Conservation (phyloP, 2,888 invertebrate species). For the Ryuthela nishihirai region DNA sequence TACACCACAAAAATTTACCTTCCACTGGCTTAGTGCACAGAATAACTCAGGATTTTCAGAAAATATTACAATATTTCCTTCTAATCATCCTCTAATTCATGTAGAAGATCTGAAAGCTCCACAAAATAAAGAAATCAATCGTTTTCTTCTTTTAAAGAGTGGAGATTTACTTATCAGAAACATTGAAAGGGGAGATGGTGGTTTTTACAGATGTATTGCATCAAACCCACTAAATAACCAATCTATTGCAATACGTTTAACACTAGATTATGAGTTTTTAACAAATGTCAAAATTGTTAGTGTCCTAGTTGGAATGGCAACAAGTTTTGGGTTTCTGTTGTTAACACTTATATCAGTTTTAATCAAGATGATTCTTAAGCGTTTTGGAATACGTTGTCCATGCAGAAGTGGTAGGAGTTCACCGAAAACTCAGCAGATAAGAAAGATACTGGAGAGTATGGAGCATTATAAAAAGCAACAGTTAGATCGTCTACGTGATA, state of each 20-base stretch:
- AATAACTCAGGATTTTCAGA: slow-evolving; percentile 3
- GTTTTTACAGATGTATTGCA: slow-evolving; percentile 72
- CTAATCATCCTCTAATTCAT: background rate
- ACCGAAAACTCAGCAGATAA: slow-evolving; percentile 76
- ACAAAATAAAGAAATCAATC: background rate
- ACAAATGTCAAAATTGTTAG: slow-evolving; percentile 78
- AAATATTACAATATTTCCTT: background rate
- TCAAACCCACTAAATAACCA: slow-evolving; percentile 77
- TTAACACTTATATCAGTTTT: slow-evolving; percentile 75
- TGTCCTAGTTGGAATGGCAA: slow-evolving; percentile 72
- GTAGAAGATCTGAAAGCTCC: background rate
- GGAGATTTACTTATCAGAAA: slow-evolving; percentile 30
- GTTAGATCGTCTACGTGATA: slow-evolving; percentile 80
- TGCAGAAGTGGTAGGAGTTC: slow-evolving; percentile 67
- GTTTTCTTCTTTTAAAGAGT: slow-evolving; percentile 34
- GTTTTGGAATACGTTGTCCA: slow-evolving; percentile 40
- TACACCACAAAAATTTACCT: slow-evolving; percentile 58
- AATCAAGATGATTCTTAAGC: slow-evolving; percentile 56
- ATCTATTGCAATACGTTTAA: slow-evolving; percentile 69
- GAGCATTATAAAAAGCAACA: slow-evolving; percentile 86
- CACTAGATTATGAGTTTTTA: slow-evolving; percentile 81
- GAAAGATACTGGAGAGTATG: slow-evolving; percentile 82
- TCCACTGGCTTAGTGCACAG: slow-evolving; percentile 59
- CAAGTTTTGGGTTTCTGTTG: slow-evolving; percentile 73
- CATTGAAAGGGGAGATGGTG: slow-evolving; percentile 29